Evolutionary conservation across 2,113 vertebrate species (phyloP), one percentile per base, ranked within the genome.

Genomic region (Capreolus pygargus): DNA sequence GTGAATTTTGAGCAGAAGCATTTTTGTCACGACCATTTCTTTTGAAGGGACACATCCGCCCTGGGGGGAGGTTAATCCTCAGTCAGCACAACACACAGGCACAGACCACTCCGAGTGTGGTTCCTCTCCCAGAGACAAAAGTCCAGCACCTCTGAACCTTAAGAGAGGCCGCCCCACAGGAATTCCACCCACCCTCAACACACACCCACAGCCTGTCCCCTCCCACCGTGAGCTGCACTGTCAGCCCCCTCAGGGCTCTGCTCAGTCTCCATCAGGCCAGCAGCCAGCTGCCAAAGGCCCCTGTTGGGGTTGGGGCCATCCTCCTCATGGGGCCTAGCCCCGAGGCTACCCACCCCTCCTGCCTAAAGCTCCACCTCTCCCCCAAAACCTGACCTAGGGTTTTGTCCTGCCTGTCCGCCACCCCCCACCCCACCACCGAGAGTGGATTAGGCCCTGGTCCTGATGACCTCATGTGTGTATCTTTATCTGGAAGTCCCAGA

Each of bases 381-480:
- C 45, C 33, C 43, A 1, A 9, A n/a, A 60, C 43, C 74, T 7
- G 30, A 8, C 14, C 43, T 79, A 17, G 21, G 30, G 14, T 50
- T 60, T 17, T n/a, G 30, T 33, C 43, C 55, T 58, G 47, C n/a
- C 28, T 70, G 15, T 7, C 30, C 6, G 6, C 13, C 30, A 16
- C 14, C 7, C 30, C 14, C 0, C 10, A 47, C 7, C 3, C 7
- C 43, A 7, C 7, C 7, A n/a, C 21, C 36, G 5, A 10, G 13
- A n/a, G 33, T 2, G 0, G 23, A 6, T 60, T 45, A 36, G 30
- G 78, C 30, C 55, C 13, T 23, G n/a, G 1, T 36, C 45, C 45
- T 52, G 30, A 67, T 67, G 33, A 52, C 33, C 33, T 23, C 67
- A 39, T 3, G 19, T 23, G 19, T 23, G 67, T 8, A 23, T 70